These are phyloP conservation scores for Cylindroiulus punctatus DNA, from an alignment of 2,888 invertebrate genomes.

Conservation along the genomic window DNA sequence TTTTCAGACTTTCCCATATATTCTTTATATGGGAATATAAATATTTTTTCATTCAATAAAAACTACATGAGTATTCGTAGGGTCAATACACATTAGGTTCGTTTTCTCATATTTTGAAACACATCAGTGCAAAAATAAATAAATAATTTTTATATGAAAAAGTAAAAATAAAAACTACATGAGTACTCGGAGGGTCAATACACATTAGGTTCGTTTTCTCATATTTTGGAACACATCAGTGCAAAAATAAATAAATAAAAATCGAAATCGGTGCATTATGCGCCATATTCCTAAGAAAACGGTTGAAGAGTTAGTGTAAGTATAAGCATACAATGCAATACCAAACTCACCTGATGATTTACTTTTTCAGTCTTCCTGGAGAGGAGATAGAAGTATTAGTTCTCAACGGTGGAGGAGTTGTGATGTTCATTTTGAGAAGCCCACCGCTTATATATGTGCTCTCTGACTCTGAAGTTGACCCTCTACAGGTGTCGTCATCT, in stretches of 20 bases:
- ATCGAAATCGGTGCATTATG: neutral
- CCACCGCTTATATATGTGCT: constrained; percentile 53
- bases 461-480: constrained; percentile 55
- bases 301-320: neutral
- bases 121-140: neutral
- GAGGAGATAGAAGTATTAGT: constrained; percentile 32
- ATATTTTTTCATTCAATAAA: too few relatives aligned
- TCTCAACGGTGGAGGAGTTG: constrained; percentile 50
- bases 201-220: neutral
- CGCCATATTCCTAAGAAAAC: neutral
- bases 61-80: too few relatives aligned
- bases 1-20: too few relatives aligned
- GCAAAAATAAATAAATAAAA: neutral
- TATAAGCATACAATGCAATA: neutral
- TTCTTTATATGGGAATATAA: too few relatives aligned
- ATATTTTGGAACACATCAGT: neutral
- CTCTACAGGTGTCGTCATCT: constrained; percentile 54
- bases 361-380: neutral
- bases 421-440: constrained; percentile 49
- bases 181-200: neutral
- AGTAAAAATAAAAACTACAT: too few relatives aligned
- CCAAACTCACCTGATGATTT: constrained; percentile 42
- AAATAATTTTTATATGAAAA: too few relatives aligned
- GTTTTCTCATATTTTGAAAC: neutral
- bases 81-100: neutral